phyloP scores from a whole-genome alignment of 2,113 vertebrate species.

The Macquaria australasica region DNA sequence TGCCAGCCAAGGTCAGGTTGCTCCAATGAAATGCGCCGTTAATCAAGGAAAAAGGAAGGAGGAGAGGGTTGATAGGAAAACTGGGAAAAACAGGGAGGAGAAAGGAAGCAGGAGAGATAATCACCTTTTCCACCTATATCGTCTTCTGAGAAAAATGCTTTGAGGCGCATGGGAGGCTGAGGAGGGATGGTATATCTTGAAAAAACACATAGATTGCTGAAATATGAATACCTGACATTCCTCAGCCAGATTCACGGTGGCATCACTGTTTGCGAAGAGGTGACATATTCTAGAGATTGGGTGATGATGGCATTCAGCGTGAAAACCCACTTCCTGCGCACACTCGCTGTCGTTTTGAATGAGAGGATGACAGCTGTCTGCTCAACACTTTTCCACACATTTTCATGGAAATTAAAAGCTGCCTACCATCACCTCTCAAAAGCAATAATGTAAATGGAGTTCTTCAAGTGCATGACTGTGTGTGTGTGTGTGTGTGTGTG shows the following conservation, averaged over 20 bases:
- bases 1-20: constrained; percentile 13
- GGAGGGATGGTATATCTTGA: constrained; percentile 17
- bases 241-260: constrained; percentile 57
- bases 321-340: constrained; percentile 62
- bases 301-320: constrained; percentile 66
- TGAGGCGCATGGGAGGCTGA: background rate
- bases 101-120: constrained; percentile 17
- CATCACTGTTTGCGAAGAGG: constrained; percentile 62
- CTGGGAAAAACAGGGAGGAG: background rate
- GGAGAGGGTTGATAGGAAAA: constrained; percentile 1
- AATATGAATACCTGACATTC: constrained; percentile 80
- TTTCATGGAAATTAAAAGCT: constrained; percentile 63
- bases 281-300: constrained; percentile 66
- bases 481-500: constrained; percentile 1
- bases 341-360: constrained; percentile 62
- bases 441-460: constrained; percentile 13
- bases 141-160: constrained; percentile 10
- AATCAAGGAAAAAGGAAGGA: constrained; percentile 36
- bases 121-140: constrained; percentile 5
- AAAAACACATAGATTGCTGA: constrained; percentile 45
- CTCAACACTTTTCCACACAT: constrained; percentile 37
- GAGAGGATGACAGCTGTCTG: constrained; percentile 42
- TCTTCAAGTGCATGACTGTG: background rate
- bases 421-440: background rate
- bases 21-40: constrained; percentile 25